Base-by-base conservation (phyloP, 2,797 vertebrate species). In the Dermochelys coriacea region DNA sequence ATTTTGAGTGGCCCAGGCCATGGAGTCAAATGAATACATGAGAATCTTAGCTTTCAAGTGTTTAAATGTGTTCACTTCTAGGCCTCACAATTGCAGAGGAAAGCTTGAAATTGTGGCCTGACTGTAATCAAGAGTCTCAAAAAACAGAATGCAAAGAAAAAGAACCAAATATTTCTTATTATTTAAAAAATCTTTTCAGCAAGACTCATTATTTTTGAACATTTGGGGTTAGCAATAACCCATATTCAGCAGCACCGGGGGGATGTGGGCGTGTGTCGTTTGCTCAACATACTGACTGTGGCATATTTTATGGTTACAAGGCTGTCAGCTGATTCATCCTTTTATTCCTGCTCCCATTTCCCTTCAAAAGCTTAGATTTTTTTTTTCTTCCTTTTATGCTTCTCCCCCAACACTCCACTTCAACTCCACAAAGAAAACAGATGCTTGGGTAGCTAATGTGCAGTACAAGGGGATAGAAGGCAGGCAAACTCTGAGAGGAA, bases 281-380 rank as follows among this genome's bases (percentile, higher is more conserved):
- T 94, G 47, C 85, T 78, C 54, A 55, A 91, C 78, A 93, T 95
- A 93, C 57, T 93, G 89, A 96, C 88, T 47, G 85, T 74, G 89
- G 2, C 93, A 88, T 86, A 77, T 95, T 94, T 89, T 89, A 95
- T 16, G 64, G 80, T 64, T 79, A 83, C 78, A 94, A 85, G 89
- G 29, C 59, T 85, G 34, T 2, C 0, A 0, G 51, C 77, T 93
- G 95, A 94, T 78, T 89, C 93, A 55, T 54, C 23, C 80, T 94
- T 95, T 95, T 92, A 84, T 88, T 94, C 64, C 80, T 29, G 34
- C 27, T 92, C 45, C 57, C 45, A 71, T 91, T 93, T 93, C 54
- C 64, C 64, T 91, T 94, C 84, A 52, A 87, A 54, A 4, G 88
- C 64, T 85, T 77, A 0, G 0, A 21, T 81, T 89, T 49, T 84